Conservation (phyloP, 2,113 vertebrate species). For the Halcyon senegalensis region DNA sequence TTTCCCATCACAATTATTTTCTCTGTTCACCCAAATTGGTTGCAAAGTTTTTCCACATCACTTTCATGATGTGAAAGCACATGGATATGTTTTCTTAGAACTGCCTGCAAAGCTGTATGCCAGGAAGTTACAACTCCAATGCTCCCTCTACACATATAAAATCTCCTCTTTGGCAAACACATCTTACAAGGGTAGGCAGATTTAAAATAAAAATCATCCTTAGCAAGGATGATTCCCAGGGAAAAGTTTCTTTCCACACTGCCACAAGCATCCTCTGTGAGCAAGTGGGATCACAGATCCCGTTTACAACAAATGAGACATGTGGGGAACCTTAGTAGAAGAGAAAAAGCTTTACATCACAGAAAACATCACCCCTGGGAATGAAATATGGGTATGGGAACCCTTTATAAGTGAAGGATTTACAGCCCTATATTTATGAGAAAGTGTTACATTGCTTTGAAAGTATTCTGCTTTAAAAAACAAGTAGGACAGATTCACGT, state of each 20-base stretch:
- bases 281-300: not conserved
- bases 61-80: not conserved
- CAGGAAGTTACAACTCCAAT: not conserved
- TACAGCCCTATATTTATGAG: not conserved
- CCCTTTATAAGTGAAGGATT: conserved; percentile 33
- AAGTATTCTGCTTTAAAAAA: not conserved
- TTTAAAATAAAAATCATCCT: not conserved
- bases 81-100: conserved; percentile 20
- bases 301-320: not conserved
- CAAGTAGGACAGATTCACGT: not conserved
- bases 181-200: conserved; percentile 13
- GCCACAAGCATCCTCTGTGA: not conserved
- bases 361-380: not conserved
- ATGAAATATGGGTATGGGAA: conserved; percentile 17
- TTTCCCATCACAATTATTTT: not conserved
- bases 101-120: conserved; percentile 12
- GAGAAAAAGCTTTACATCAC: conserved; percentile 5
- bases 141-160: conserved; percentile 47
- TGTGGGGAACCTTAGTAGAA: not conserved
- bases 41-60: conserved; percentile 37
- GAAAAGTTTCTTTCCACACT: not conserved
- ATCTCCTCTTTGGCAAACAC: conserved; percentile 15
- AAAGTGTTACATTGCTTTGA: conserved; percentile 6
- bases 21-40: not conserved
- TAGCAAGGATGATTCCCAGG: not conserved